Conservation (phyloP, 2,113 vertebrate genomes). For the Rhinolophus ferrumequinum region DNA sequence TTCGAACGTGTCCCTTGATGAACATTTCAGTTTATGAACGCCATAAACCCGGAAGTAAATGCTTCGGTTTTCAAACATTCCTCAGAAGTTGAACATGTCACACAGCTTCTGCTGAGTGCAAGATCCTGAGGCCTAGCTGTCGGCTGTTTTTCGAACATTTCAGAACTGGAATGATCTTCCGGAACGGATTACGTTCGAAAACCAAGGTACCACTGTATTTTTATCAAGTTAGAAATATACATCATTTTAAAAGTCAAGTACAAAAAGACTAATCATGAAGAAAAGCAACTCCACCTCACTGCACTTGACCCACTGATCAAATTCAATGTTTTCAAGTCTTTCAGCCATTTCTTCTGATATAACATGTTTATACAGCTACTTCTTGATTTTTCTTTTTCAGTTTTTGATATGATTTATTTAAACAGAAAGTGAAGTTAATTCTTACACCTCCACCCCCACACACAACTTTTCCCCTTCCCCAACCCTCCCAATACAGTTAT, state of each 20-base stretch:
- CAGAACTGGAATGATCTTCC: no score
- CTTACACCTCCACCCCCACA: not conserved
- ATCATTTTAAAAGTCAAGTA: conserved; percentile 40
- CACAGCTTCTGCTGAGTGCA: no score
- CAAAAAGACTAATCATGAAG: not conserved
- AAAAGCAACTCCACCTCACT: not conserved
- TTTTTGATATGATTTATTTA: conserved; percentile 33
- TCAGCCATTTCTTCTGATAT: not conserved
- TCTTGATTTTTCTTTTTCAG: conserved; percentile 18
- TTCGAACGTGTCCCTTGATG: no score
- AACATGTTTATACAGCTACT: not conserved
- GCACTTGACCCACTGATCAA: not conserved
- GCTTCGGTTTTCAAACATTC: no score
- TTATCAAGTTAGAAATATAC: not conserved
- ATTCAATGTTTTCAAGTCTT: not conserved
- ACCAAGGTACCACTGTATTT: not conserved
- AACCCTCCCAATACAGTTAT: not conserved
- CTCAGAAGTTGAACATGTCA: no score
- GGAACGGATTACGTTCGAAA: no score
- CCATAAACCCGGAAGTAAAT: no score
- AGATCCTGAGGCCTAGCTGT: no score
- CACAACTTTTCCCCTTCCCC: not conserved
- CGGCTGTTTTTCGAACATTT: no score
- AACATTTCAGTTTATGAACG: no score
- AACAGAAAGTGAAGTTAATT: conserved; percentile 48